Evolutionary conservation across 2,797 vertebrate genomes (phyloP).

Genomic region (Acanthis flammea): DNA sequence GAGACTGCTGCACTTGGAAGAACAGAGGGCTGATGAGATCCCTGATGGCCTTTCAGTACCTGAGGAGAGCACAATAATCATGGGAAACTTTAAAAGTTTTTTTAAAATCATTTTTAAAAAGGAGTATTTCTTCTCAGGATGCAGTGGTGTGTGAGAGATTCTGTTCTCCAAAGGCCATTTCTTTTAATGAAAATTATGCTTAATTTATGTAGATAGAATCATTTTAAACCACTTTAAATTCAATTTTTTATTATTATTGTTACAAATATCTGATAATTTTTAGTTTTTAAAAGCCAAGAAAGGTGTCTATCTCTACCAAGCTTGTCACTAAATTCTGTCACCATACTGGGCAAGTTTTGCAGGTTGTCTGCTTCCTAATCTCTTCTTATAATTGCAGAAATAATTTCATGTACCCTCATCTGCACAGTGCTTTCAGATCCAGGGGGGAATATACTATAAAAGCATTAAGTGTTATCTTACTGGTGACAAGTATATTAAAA

Average conservation of each 20-base stretch:
- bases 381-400: background rate
- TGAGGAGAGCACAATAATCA: background rate
- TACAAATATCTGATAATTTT: background rate
- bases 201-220: background rate
- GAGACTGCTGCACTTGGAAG: background rate
- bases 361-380: background rate
- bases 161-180: background rate
- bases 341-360: background rate
- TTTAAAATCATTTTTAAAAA: background rate
- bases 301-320: background rate
- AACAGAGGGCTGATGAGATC: background rate
- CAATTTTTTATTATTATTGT: background rate
- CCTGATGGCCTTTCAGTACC: background rate
- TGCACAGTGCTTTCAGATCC: background rate
- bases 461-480: background rate
- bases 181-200: background rate
- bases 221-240: background rate
- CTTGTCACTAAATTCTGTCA: background rate
- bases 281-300: background rate
- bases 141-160: accelerated
- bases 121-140: background rate
- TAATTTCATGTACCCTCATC: background rate
- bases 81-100: background rate
- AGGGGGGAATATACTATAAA: background rate
- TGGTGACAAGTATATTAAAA: background rate